Evolutionary conservation across 2,113 vertebrate species (phyloP), one percentile per base, ranked within the genome.

Genomic region (Proterorhinus semilunaris): DNA sequence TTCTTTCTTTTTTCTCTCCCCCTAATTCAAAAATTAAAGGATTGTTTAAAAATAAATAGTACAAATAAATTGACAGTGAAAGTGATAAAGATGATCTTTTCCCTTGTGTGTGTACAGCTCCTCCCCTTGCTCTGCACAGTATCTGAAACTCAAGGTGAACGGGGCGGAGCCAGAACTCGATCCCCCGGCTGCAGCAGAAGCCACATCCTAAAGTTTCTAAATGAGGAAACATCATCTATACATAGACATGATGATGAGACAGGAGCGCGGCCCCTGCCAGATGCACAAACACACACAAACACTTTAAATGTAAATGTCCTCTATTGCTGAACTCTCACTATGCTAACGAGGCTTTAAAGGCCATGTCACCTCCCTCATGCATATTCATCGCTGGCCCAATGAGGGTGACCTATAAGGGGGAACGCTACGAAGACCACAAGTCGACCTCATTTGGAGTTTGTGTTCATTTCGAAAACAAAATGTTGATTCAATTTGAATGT

Each of bases 141-240:
- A 76, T 81, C n/a, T n/a, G 46, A 69, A 67, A 73, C 68, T 90
- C 90, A 91, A 89, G 90, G 90, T 90, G 87, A 91, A 89, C 10
- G 13, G 83, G 83, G 84, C 36, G 74, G 81, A 74, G 78, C 71
- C 15, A 61, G 79, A 89, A 91, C 89, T 59, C 85, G 89, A 91
- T 91, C 87, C 72, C 72, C 58, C 49, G 69, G 78, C 86, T 88
- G 79, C 75, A 80, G 87, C 82, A 88, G 85, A 88, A 91, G 89
- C 90, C 80, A 88, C 89, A 72, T 91, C 90, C 88, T 78, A 82
- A 83, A 85, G 77, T 79, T 89, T 88, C 89, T 88, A 90, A 90
- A 87, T 88, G 62, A 83, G 87, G 88, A 80, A 81, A 80, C 80
- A 85, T 85, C 79, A 80, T 86, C 88, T 84, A 87, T 87, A 89